Conservation (phyloP, 2,888 invertebrate genomes). For the Cylindroiulus punctatus region DNA sequence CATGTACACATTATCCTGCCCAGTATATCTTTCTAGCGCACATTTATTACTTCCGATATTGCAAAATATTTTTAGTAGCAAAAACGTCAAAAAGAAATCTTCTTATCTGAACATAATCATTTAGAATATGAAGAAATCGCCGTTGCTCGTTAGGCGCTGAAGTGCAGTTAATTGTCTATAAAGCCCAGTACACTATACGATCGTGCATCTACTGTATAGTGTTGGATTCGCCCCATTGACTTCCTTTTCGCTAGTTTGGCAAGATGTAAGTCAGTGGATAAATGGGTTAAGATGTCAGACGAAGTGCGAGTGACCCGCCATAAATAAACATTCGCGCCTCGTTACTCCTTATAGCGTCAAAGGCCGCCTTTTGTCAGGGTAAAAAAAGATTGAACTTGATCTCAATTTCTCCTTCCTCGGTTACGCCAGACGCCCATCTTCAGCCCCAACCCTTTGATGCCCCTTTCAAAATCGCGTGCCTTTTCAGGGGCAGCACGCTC, state of each 20-base stretch:
- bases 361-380: neutral
- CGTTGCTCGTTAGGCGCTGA: too few relatives aligned
- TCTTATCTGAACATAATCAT: too few relatives aligned
- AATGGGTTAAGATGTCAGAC: slow-evolving; percentile 17
- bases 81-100: too few relatives aligned
- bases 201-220: too few relatives aligned
- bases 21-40: too few relatives aligned
- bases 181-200: too few relatives aligned
- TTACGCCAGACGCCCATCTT: slow-evolving; percentile 23
- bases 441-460: neutral
- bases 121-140: too few relatives aligned
- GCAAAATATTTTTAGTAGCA: too few relatives aligned
- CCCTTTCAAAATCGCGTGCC: neutral
- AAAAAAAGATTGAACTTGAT: slow-evolving; percentile 26
- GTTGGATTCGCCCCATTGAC: neutral
- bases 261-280: slow-evolving; percentile 19
- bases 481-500: neutral
- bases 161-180: too few relatives aligned
- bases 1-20: too few relatives aligned
- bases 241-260: slow-evolving; percentile 4
- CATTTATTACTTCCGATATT: too few relatives aligned
- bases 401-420: slow-evolving; percentile 30
- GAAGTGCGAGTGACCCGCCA: slow-evolving; percentile 16
- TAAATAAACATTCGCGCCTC: slow-evolving; percentile 32
- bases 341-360: slow-evolving; percentile 26